Base-by-base conservation (phyloP, 2,797 vertebrate species). In the Sebastes itinus region DNA sequence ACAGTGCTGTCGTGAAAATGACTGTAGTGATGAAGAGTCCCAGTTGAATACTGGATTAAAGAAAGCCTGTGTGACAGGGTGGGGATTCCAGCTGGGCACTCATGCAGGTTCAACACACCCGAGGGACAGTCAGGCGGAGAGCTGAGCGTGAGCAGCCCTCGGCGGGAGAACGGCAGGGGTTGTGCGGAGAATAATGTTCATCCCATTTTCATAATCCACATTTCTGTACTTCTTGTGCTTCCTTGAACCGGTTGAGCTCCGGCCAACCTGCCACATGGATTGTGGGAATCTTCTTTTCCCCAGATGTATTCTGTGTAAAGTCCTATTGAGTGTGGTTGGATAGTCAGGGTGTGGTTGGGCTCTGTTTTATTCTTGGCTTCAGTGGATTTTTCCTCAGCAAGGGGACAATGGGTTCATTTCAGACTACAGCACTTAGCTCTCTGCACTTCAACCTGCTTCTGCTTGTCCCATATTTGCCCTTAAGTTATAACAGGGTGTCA, bases 41-140 rank as follows among this genome's bases (percentile, higher is more conserved):
- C 66, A 33, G 12, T n/a, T 70, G 59, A 83, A 72, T 28, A 20
- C 7, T 23, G 52, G 78, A 87, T 87, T 89, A 85, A 72, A 80
- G 65, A 22, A 72, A 70, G 69, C 42, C 64, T 20, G 58, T 81
- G 30, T 72, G 79, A 72, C 72, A 20, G 71, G 64, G 49, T 20
- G 14, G 28, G 83, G 83, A 88, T 83, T 88, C 87, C 87, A 83
- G 87, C 75, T 27, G 71, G 82, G 78, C 32, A 52, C 79, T 85
- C 86, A 89, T 74, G 84, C 84, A 86, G 75, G 77, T 77, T 82
- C 38, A 49, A 28, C 77, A 35, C 49, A 49, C 46, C 46, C 1
- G 14, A 78, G 75, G 58, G 63, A 78, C 18, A 25, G 62, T 42
- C 33, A 73, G 68, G 58, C 61, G 1, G 54, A 58, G 56, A 58